Evolutionary conservation across 2,888 invertebrate species (phyloP), one percentile per base, ranked within the genome.

Genomic region (Drosophila longiperda): DNA sequence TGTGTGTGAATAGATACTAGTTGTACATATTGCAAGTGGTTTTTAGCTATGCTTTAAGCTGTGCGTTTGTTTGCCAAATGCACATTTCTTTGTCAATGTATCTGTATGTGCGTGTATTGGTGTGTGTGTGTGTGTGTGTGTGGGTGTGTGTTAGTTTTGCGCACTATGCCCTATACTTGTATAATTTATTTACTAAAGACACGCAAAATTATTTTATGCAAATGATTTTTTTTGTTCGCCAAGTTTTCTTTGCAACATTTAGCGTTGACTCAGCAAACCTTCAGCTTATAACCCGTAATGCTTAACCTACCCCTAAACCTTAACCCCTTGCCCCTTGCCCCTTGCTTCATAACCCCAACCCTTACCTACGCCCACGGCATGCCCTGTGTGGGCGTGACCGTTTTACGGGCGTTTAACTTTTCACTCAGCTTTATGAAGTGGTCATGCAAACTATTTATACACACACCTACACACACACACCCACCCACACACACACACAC

Each of bases 161-260:
- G 57, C 57, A 61, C 58, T 69, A 45, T 80, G 68, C 71, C 81
- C 78, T 87, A 54, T 54, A 73, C 72, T 78, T 81, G 75, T 67
- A 75, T 89, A 90, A 89, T 89, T 89, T 89, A 89, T 89, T 88
- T 85, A 82, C 90, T 80, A 67, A 80, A 90, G 86, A 86, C 89
- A 89, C 91, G 89, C 89, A 89, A 89, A 90, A 91, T 78, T 88
- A 78, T 88, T 86, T 83, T 87, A 89, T 89, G 89, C 89, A 89
- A 89, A 85, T 84, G 82, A 87, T 84, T 81, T 76, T 81, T 76
- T 74, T 69, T 70, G 66, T 66, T 75, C 66, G 67, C 62, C 80
- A 68, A 77, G 78, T 77, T 72, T 72, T 57, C 65, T 65, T 70
- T 73, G 60, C 66, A 74, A 69, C 62, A 66, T 76, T 73, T 38